Evolutionary conservation across 1,140 invertebrate genomes (phyloP).

Genomic region (Bombyx mandarina): DNA sequence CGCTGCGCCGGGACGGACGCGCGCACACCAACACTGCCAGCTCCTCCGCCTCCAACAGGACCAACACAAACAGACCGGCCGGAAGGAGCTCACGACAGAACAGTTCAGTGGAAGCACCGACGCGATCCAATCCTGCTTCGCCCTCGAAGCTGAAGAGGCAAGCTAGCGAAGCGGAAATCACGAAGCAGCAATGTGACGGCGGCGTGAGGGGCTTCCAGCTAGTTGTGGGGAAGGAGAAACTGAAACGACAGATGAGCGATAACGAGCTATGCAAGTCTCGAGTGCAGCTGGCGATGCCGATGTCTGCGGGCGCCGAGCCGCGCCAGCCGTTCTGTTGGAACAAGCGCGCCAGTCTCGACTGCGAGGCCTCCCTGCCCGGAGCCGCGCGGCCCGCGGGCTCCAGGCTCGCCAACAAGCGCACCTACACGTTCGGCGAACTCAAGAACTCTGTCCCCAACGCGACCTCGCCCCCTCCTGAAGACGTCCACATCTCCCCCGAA

Average conservation of each 20-base stretch:
- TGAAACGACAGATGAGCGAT: slow-evolving; percentile 51
- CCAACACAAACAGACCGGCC: slow-evolving; percentile 8
- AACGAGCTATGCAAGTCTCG: slow-evolving; percentile 42
- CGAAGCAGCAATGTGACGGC: slow-evolving; percentile 18
- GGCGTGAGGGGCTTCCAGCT: slow-evolving; percentile 42
- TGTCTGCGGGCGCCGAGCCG: slow-evolving; percentile 53
- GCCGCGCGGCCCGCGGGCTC: slow-evolving; percentile 8
- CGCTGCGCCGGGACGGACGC: slow-evolving; percentile 28
- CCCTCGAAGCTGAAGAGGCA: slow-evolving; percentile 32
- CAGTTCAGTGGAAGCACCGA: slow-evolving; percentile 37
- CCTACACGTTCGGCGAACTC: slow-evolving; percentile 58
- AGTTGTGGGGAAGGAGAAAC: slow-evolving; percentile 50
- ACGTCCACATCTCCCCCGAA: slow-evolving; percentile 39
- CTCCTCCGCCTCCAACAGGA: slow-evolving; percentile 32
- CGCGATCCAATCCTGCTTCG: slow-evolving; percentile 21
- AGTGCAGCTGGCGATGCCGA: slow-evolving; percentile 46
- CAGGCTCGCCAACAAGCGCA: slow-evolving; percentile 21
- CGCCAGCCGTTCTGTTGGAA: slow-evolving; percentile 41
- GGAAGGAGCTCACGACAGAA: slow-evolving; percentile 30
- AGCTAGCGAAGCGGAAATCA: slow-evolving; percentile 39
- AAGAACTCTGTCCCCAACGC: slow-evolving; percentile 51
- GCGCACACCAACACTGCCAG: slow-evolving; percentile 37
- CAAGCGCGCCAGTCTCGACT: slow-evolving; percentile 35
- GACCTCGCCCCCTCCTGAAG: slow-evolving; percentile 24
- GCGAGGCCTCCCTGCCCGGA: slow-evolving; percentile 25